Base-by-base conservation (phyloP, 2,113 vertebrate species). In the Oncorhynchus gorbuscha region DNA sequence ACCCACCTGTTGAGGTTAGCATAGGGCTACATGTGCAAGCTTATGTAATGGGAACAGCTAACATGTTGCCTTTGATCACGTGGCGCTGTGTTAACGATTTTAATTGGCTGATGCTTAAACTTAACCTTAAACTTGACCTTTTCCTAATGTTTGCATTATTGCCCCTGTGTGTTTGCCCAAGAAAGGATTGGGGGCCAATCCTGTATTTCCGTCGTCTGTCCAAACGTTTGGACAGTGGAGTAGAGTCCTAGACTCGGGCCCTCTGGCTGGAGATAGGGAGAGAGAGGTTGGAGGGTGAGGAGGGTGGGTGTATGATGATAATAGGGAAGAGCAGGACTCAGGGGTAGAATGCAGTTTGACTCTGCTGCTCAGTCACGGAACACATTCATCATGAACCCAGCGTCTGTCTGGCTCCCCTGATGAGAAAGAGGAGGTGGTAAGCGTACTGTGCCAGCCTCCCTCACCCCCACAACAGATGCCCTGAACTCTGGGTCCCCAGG, bases 311-410 rank as follows among this genome's bases (percentile, higher is more conserved):
- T 67, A 78, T 61, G 75, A 59, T 78, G 84, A 81, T 84, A 72
- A 78, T 70, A 75, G 65, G 73, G 79, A 80, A 71, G 39, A 45
- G 9, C 39, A 45, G 39, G 39, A 45, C 39, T 45, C 39, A 3
- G 39, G 39, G 39, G 39, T 45, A 45, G 71, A 76, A 78, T 79
- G 70, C 68, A 72, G 73, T 78, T 83, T 85, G 79, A 84, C 80
- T 83, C 80, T 73, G 28, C 64, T 74, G 83, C 81, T 83, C 84
- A 74, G 77, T 86, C 84, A 79, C 30, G 20, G 75, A 75, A 74
- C 75, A 74, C 83, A 91, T 89, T 85, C 74, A 87, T 89, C 85
- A 86, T 71, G 73, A 81, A 81, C 75, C 62, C 71, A 62, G 77
- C 39, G 74, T 85, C 83, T 88, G 73, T 79, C 72, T 78, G 65